A percentile compares a stretch with the other conserved stretches of the same genome.
Evolutionary conservation across 2,797 vertebrate genomes (phyloP).

Genomic region (Channallabes apus): DNA sequence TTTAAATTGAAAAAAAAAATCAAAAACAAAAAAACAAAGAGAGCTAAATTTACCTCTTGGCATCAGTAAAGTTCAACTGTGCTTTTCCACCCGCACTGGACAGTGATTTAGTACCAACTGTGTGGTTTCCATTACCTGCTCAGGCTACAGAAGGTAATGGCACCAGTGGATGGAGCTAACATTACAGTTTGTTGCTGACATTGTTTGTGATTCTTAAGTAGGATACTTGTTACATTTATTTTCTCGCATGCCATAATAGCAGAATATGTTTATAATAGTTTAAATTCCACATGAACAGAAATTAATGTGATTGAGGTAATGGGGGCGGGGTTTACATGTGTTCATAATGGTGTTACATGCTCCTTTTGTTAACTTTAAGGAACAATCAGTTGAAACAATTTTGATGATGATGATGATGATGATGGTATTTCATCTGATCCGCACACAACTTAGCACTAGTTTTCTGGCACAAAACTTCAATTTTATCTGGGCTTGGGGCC

Average conservation of each 20-base stretch:
- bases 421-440: no score
- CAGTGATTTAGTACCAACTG: neutral
- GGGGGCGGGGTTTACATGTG: neutral
- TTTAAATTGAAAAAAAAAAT: neutral
- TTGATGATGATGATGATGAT: neutral
- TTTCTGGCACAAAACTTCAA: no score
- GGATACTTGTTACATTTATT: neutral
- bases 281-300: neutral
- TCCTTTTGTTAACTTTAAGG: neutral
- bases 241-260: neutral
- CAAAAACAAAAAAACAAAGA: neutral
- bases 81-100: no score
- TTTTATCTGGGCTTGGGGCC: no score
- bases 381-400: neutral
- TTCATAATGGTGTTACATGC: neutral
- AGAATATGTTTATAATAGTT: neutral
- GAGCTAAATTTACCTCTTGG: neutral
- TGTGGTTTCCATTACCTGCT: neutral
- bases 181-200: neutral
- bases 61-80: neutral
- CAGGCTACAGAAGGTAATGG: neutral
- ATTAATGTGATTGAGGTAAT: neutral
- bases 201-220: neutral
- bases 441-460: no score
- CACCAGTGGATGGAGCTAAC: neutral